Percentiles rank a stretch among this genome's conserved stretches.
These are phyloP conservation scores for Drosophila sulfurigaster DNA, from an alignment of 1,140 invertebrate genomes.

Conservation along the genomic window DNA sequence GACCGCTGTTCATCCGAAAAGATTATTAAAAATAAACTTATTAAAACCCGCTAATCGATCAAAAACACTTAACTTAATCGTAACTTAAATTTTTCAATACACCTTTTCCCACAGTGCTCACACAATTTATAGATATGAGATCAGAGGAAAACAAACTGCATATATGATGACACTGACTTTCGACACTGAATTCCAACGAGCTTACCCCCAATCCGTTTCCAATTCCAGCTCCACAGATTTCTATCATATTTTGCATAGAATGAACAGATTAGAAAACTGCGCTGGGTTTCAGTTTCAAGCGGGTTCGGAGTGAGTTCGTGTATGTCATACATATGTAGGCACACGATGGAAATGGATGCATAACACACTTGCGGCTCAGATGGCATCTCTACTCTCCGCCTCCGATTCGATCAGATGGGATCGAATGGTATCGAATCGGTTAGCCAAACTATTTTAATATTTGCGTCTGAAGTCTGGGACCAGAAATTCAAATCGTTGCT, in stretches of 20 bases:
- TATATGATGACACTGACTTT: conserved; percentile 65
- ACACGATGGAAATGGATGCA: conserved; percentile 27
- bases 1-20: too few relatives aligned
- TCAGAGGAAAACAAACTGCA: conserved; percentile 51
- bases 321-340: conserved; percentile 56
- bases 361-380: conserved; percentile 2
- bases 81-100: not conserved
- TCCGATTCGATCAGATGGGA: conserved; percentile 11
- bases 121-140: conserved; percentile 36
- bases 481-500: conserved; percentile 70
- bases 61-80: too few relatives aligned
- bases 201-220: conserved; percentile 6
- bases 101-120: conserved; percentile 25
- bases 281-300: conserved; percentile 23
- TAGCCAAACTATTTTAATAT: conserved; percentile 75
- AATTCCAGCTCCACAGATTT: conserved; percentile 52
- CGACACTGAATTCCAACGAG: conserved; percentile 66
- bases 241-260: conserved; percentile 83
- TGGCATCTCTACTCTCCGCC: conserved; percentile 16
- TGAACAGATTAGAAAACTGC: conserved; percentile 55
- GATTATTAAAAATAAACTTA: too few relatives aligned
- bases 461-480: conserved; percentile 32
- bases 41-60: too few relatives aligned
- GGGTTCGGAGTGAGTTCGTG: not conserved
- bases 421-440: conserved; percentile 17